These are phyloP conservation scores for Urocyon cinereoargenteus DNA, from an alignment of 2,797 vertebrate species.

Conservation along the genomic window DNA sequence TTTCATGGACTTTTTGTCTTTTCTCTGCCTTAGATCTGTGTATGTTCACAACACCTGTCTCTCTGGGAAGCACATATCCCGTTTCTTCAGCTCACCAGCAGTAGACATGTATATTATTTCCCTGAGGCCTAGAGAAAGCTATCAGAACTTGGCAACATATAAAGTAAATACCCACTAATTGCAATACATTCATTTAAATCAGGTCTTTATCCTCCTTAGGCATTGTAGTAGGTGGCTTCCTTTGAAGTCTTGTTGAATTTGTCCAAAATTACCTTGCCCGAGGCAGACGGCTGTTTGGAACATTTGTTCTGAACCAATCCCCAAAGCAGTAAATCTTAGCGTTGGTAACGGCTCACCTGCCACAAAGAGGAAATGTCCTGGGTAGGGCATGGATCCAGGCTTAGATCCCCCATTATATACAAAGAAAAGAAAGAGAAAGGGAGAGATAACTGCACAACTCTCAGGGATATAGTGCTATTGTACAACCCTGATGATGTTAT, in stretches of 20 bases:
- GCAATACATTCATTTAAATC: conserved; percentile 82
- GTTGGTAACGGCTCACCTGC: conserved; percentile 72
- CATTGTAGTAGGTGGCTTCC: conserved; percentile 62
- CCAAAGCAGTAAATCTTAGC: conserved; percentile 81
- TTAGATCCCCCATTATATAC: conserved; percentile 61
- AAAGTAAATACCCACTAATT: conserved; percentile 80
- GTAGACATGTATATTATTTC: conserved; percentile 74
- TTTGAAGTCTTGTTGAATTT: conserved; percentile 81
- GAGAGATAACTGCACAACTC: conserved; percentile 57
- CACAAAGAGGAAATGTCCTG: conserved; percentile 80
- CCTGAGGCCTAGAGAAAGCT: conserved; percentile 71
- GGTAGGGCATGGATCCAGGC: conserved; percentile 73
- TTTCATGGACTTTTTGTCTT: conserved; percentile 45
- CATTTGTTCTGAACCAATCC: conserved; percentile 78
- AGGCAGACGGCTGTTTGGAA: conserved; percentile 76
- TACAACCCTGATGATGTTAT: conserved; percentile 34
- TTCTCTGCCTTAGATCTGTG: conserved; percentile 52
- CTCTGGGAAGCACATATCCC: conserved; percentile 59
- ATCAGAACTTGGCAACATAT: conserved; percentile 73
- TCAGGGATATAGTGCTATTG: conserved; percentile 62
- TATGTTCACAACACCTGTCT: conserved; percentile 78
- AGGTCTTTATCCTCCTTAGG: conserved; percentile 54
- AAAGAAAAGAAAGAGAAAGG: conserved; percentile 75
- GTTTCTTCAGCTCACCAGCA: conserved; percentile 73
- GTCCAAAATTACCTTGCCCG: conserved; percentile 78